Evolutionary conservation across 1,140 invertebrate genomes (phyloP), one percentile per base, ranked within the genome.

Genomic region (Drosophila nigromelanica): DNA sequence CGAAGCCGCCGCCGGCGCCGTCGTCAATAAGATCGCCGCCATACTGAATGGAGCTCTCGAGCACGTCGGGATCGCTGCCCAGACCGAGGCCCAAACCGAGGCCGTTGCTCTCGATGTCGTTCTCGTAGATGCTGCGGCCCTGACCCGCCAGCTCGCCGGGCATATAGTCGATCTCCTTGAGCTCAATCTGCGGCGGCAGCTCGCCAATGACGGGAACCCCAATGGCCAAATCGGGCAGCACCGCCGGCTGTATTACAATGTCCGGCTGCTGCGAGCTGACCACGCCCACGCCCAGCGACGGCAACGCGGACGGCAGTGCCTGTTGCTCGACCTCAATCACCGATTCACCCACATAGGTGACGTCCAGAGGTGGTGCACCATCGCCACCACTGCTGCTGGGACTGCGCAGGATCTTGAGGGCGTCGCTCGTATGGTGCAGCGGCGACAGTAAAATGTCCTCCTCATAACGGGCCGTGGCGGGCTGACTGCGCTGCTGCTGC

Each of bases 161-260:
- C 89, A 91, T 91, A 37, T 89, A 91, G 75, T 92, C 91, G 54
- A 92, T 91, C 77, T 91, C 90, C 66, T 90, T 90, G 11, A 92
- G 73, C 68, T 92, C 91, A 51, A 92, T 92, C 71, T 92, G 91
- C 5, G 91, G 91, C 14, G 91, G 91, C n/a, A 92, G 52, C 58
- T 92, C 91, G 0, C 89, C 91, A 37, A 92, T 92, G 0, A 92
- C 89, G 2, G 91, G 91, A 21, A 92, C 89, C 4, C 91, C 91
- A 18, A 92, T 91, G 0, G 91, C 80, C 75, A 91, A 48, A n/a
- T 92, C 91, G 0, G 90, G 89, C 10, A 92, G 54, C 47, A 91
- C 73, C 4, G 91, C 90, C 5, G 91, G 91, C 62, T 92, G 89
- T 39, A 92, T 92, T 1, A 92, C 74, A 5, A 92, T 92, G 55